A percentile compares a stretch with the other conserved stretches of the same genome.
These are phyloP conservation scores for Pseudococcus longispinus DNA, from an alignment of 2,888 invertebrate genomes.

Conservation along the genomic window DNA sequence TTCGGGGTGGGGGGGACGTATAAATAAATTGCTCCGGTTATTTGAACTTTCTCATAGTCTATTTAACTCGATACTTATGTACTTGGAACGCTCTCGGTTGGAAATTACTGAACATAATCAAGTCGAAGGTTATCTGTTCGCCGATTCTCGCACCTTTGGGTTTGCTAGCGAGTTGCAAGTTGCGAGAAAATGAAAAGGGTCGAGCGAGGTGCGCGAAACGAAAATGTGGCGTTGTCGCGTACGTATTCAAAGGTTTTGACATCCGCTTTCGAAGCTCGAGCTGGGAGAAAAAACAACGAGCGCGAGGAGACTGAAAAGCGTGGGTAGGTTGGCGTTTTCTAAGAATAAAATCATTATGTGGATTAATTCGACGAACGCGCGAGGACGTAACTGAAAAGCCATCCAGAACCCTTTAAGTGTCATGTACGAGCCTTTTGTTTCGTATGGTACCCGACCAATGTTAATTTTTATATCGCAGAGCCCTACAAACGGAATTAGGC, in stretches of 20 bases:
- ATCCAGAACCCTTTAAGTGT: neutral
- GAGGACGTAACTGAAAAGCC: neutral
- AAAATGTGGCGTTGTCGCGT: neutral
- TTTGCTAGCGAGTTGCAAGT: neutral
- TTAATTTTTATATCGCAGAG: neutral
- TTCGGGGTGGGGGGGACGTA: neutral
- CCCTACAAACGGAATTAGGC: neutral
- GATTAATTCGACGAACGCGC: slow-evolving; percentile 8
- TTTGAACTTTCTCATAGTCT: neutral
- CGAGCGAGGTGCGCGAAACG: neutral
- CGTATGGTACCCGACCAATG: neutral
- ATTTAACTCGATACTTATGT: neutral
- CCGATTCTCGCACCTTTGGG: neutral
- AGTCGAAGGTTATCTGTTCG: neutral
- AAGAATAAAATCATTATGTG: slow-evolving; percentile 20
- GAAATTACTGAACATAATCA: neutral
- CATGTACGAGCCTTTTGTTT: neutral
- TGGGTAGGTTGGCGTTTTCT: neutral
- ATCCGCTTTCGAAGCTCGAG: neutral
- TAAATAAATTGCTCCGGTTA: neutral
- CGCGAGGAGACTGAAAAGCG: neutral
- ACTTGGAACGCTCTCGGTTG: neutral
- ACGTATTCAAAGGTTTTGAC: neutral
- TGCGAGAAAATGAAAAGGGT: neutral
- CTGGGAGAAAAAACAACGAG: neutral